Evolutionary conservation across 2,113 vertebrate genomes (phyloP).

Genomic region (Phyllostomus hastatus): DNA sequence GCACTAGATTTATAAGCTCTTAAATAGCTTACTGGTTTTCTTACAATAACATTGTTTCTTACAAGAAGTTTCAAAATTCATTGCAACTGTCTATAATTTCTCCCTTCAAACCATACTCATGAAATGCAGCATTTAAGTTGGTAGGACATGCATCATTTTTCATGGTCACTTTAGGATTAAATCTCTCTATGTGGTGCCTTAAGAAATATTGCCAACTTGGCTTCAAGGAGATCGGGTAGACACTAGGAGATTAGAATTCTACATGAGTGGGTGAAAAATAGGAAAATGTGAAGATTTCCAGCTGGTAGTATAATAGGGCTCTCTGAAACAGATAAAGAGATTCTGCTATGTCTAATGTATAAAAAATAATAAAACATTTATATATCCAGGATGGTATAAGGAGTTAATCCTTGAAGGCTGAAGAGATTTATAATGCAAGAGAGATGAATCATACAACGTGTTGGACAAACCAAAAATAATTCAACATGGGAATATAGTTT

Average conservation of each 20-base stretch:
- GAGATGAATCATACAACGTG: background rate
- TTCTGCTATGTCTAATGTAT: background rate
- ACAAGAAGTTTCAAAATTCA: constrained; percentile 45
- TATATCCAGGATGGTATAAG: background rate
- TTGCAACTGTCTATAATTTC: constrained; percentile 64
- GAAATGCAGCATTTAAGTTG: constrained; percentile 55
- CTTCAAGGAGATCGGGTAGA: constrained; percentile 58
- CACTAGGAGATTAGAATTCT: constrained; percentile 44
- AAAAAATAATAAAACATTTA: constrained; percentile 32
- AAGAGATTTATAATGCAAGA: background rate
- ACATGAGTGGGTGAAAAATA: background rate
- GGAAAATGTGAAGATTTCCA: background rate
- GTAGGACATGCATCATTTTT: constrained; percentile 62
- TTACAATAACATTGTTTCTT: background rate
- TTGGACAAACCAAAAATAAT: background rate
- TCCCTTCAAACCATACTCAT: constrained; percentile 38
- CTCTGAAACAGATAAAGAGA: background rate
- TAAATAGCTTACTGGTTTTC: background rate
- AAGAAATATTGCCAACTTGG: constrained; percentile 52
- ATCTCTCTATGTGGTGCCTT: constrained; percentile 32
- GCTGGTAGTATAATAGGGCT: background rate
- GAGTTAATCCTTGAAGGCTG: background rate
- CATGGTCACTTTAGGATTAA: constrained; percentile 64
- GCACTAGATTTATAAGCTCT: background rate
- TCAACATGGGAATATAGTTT: background rate